Evolutionary conservation across 2,113 vertebrate genomes (phyloP), one percentile per base, ranked within the genome.

Genomic region (Perca schrenkii): DNA sequence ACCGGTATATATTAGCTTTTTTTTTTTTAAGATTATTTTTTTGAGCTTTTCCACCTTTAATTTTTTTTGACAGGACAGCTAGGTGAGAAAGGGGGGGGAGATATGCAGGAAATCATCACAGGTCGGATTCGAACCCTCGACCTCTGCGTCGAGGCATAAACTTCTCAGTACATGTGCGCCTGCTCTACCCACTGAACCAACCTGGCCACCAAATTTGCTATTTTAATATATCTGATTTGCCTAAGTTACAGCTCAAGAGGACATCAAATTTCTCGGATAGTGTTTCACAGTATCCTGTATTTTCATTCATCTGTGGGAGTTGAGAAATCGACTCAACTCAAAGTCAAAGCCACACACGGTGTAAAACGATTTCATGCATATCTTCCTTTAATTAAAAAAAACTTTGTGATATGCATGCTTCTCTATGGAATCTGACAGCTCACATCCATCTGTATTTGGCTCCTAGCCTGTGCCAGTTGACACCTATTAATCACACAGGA

Each of bases 391-490:
- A 73, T 34, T n/a, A 22, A 49, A 56, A 56, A 52, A 52, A 40
- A 15, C 1, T 31, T 52, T 64, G n/a, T 47, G 34, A 43, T 63
- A 3, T 57, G 64, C 5, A 52, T 34, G 6, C 1, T 65, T 60
- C 21, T 49, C 8, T 19, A 68, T n/a, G 49, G 21, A 46, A 1
- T 21, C 15, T 47, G 57, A 72, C 71, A 74, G 40, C 46, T 80
- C 58, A 74, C 58, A 86, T 83, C 7, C 17, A 34, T 78, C 82
- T 46, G 40, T 56, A 65, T 71, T 56, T 67, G 43, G 19, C 58
- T 54, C 28, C 70, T 46, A 72, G 31, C 53, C 31, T 54, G 56
- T 11, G 16, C 56, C 16, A 80, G 54, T 60, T 28, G 68, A 72
- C 16, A 50, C 53, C 25, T 36, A 47, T 74, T 65, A 74, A 77